Evolutionary conservation across 2,888 invertebrate genomes (phyloP), one percentile per base, ranked within the genome.

Genomic region (Phragmatobia fuliginosa): DNA sequence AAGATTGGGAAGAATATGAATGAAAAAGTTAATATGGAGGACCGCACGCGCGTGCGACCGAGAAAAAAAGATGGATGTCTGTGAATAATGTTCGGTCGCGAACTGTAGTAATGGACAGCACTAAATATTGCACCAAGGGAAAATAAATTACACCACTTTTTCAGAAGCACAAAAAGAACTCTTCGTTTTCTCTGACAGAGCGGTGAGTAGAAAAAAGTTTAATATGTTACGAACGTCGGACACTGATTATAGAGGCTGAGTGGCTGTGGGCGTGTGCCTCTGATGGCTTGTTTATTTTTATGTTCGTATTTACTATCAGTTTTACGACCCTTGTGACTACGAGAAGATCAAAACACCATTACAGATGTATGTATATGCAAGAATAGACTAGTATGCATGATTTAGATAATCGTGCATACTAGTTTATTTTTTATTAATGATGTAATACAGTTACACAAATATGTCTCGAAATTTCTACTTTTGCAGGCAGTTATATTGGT

Each of bases 91-190:
- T 91, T 90, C 92, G 94, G 94, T 93, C 94, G 94, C 94, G 94
- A 93, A 94, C 94, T 94, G 89, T 91, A 91, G 94, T 94, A 94
- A 94, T 94, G 94, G 94, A 94, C 94, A 94, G 92, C 94, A 94
- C 94, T 94, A 94, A 94, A 94, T 94, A 94, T 94, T 94, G 93
- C 92, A 93, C 91, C 90, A 87, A 92, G 93, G 92, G 93, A 92
- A 94, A 93, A 94, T 94, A 94, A 94, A 94, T 94, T 94, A 94
- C 93, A 83, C 85, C 90, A 88, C 91, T 94, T 94, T 94, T 94
- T 94, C 94, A 94, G 90, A 84, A 81, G 87, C 90, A 91, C 93
- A 93, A 94, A 94, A 94, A 94, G 90, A 86, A 86, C 87, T 90
- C 90, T 91, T 91, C 92, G 92, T 91, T 92, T 91, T 91, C 92